Percentiles rank a stretch among this genome's conserved stretches.
Evolutionary conservation across 1,140 invertebrate genomes (phyloP).

Genomic region (Apocrypta bakeri): DNA sequence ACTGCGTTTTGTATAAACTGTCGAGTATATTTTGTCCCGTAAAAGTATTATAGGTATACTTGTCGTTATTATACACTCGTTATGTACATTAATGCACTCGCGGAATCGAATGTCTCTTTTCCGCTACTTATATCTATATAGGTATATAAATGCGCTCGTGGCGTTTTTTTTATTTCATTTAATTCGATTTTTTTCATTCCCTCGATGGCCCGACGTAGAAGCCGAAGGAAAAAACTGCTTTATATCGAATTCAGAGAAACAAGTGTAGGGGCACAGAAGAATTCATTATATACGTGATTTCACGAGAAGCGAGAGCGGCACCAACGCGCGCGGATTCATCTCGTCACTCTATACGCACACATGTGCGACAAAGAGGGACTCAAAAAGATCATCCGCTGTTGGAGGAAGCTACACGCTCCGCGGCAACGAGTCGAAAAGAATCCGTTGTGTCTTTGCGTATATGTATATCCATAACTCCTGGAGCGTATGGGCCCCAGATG

Average conservation of each 20-base stretch:
- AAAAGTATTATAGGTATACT: no score
- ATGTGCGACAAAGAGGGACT: not conserved
- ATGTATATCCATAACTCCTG: constrained; percentile 57
- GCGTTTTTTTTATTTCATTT: no score
- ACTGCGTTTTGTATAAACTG: constrained; percentile 23
- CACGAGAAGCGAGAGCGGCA: constrained; percentile 21
- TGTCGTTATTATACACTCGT: no score
- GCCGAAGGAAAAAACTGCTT: no score
- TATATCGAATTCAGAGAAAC: not conserved
- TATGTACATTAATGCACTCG: no score
- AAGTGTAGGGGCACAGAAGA: constrained; percentile 36
- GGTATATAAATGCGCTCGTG: no score
- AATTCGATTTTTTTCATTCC: no score
- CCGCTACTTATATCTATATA: no score
- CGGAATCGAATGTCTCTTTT: no score
- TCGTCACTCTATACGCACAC: not conserved
- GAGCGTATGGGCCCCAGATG: constrained; percentile 69
- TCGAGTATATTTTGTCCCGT: not conserved
- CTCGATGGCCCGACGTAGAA: no score
- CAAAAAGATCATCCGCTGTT: not conserved
- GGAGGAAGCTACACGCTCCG: not conserved
- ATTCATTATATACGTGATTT: constrained; percentile 46
- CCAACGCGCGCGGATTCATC: constrained; percentile 1
- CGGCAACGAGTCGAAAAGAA: not conserved
- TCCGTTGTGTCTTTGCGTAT: constrained; percentile 18